A percentile compares a stretch with the other conserved stretches of the same genome.
phyloP scores from a whole-genome alignment of 2,113 vertebrate genomes.

The Ginglymostoma cirratum region DNA sequence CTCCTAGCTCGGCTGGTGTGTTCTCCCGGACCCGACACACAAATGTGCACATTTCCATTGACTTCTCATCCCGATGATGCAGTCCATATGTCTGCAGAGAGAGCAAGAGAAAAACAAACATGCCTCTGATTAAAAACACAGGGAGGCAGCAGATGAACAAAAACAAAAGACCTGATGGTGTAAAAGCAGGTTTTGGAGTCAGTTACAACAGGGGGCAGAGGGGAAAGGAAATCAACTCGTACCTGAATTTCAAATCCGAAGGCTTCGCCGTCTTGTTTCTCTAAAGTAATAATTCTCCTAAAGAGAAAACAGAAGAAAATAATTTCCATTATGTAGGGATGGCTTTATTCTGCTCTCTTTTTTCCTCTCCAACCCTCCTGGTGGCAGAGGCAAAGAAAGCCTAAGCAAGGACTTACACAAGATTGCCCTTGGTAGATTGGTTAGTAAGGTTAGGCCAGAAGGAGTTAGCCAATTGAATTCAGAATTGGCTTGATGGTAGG shows the following conservation, averaged over 20 bases:
- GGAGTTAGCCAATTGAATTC: too few species aligned
- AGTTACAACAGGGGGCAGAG: not conserved
- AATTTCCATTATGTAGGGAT: not conserved
- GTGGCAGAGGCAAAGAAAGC: not conserved
- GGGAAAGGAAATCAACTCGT: slow-evolving; percentile 43
- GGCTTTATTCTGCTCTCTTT: not conserved
- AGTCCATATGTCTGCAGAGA: slow-evolving; percentile 81
- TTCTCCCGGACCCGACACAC: slow-evolving; percentile 81
- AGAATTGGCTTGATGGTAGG: too few species aligned
- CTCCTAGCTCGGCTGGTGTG: slow-evolving; percentile 76
- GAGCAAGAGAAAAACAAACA: not conserved
- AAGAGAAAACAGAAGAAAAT: slow-evolving; percentile 40
- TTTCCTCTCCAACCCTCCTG: not conserved
- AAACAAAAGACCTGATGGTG: not conserved
- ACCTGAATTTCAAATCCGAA: slow-evolving; percentile 98
- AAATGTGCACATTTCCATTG: slow-evolving; percentile 93
- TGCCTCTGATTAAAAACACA: not conserved
- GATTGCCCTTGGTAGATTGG: too few species aligned
- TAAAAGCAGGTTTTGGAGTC: not conserved
- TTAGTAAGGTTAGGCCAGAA: too few species aligned
- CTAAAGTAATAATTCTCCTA: slow-evolving; percentile 76
- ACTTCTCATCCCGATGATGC: slow-evolving; percentile 82
- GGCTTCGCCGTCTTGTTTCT: slow-evolving; percentile 76
- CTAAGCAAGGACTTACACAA: too few species aligned
- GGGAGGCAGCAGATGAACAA: not conserved